Conservation (phyloP, 2,797 vertebrate species). For the Leucoraja ocellata region DNA sequence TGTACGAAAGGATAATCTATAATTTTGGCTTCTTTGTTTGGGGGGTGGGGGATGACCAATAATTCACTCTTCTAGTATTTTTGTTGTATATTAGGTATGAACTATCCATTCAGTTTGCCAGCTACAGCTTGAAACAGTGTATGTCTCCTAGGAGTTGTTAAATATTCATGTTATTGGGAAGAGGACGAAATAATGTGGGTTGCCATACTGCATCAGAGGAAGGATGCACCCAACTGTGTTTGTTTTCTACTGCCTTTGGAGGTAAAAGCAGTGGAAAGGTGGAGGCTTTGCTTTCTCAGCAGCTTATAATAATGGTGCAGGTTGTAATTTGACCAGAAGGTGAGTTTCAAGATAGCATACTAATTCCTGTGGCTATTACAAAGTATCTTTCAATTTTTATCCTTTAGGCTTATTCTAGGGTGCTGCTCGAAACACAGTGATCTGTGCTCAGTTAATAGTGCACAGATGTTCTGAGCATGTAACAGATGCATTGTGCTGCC, state of each 20-base stretch:
- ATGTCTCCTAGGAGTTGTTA: not conserved
- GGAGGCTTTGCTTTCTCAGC: not conserved
- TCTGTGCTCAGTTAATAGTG: not conserved
- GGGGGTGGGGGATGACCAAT: no score
- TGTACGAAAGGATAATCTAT: no score
- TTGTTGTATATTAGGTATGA: not conserved
- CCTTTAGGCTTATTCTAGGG: not conserved
- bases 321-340: not conserved
- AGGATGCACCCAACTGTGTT: not conserved
- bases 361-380: not conserved
- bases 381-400: not conserved
- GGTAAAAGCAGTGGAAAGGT: no score
- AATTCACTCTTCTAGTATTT: no score
- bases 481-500: conserved; percentile 16
- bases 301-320: not conserved
- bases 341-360: not conserved
- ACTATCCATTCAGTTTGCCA: not conserved
- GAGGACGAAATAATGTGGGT: not conserved
- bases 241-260: not conserved
- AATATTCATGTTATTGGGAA: not conserved
- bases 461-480: conserved; percentile 8
- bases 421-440: not conserved
- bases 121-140: not conserved
- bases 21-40: no score
- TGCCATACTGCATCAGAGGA: not conserved